Evolutionary conservation across 2,797 vertebrate species (phyloP), one percentile per base, ranked within the genome.

Genomic region (Sciaenops ocellatus): DNA sequence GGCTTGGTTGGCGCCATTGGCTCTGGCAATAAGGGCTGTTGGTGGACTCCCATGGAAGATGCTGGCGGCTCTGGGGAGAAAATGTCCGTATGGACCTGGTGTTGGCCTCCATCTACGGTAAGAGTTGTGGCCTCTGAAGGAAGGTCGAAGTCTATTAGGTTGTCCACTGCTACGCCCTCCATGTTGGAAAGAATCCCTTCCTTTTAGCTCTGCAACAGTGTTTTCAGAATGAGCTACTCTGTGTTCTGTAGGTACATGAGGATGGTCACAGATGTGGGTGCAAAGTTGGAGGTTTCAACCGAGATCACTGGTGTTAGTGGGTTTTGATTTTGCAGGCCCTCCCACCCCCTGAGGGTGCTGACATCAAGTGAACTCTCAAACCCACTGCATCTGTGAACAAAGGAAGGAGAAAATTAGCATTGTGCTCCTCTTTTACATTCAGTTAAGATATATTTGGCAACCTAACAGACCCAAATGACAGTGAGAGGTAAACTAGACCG

Each of bases 81-180:
- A 51, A 92, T 46, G 85, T 92, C 90, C 0, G 59, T 10, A 16
- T 81, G 85, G 34, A 66, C 57, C 51, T 73, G 73, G 62, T 69
- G 85, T n/a, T 86, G 84, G 9, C 60, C 72, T n/a, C 34, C 60
- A 7, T 68, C 80, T 4, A 79, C 50, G 6, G 64, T 50, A 1
- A 88, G 83, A 57, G 76, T 56, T 18, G 83, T 73, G 46, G 63
- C 51, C 73, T 88, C 89, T 13, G 93, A 91, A 1, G 93, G 83
- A 5, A 92, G 26, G 28, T 96, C 97, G 0, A 97, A 96, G 90
- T 98, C 96, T 11, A 97, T 97, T 73, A 98, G 96, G 22, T 97
- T 96, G 76, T 96, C 96, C 48, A 97, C 95, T 0, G 96, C 95
- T 12, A 96, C 95, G 0, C 94, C 95, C 1, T 98, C 97, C 97